Conservation (phyloP, 2,113 vertebrate genomes). For the Syngnathus scovelli region DNA sequence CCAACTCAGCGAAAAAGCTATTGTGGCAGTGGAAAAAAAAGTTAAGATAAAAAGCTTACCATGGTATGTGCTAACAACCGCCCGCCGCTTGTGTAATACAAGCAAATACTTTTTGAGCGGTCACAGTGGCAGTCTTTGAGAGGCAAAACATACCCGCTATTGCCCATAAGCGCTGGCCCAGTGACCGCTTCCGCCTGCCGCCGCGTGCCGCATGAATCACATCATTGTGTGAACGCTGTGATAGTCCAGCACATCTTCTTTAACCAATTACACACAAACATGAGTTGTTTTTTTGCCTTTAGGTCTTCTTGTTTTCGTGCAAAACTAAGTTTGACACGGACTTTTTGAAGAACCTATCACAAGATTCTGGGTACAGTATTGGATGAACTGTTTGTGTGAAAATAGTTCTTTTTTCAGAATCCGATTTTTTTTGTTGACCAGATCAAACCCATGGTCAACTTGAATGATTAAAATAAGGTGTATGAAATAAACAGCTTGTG, state of each 20-base stretch:
- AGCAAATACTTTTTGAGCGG: conserved; percentile 66
- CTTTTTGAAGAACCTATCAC: not conserved
- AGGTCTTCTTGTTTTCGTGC: not conserved
- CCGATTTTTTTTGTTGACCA: too few species aligned
- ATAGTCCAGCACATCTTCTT: not conserved
- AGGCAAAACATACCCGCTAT: conserved; percentile 20
- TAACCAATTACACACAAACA: not conserved
- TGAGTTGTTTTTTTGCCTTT: not conserved
- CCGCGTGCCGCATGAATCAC: not conserved
- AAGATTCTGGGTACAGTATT: not conserved
- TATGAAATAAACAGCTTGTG: too few species aligned
- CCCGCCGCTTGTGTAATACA: conserved; percentile 60
- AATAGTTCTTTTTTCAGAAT: not conserved
- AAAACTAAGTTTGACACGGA: too few species aligned
- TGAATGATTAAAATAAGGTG: too few species aligned
- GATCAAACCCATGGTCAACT: too few species aligned
- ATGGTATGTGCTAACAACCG: conserved; percentile 70
- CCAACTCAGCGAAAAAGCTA: conserved; percentile 71
- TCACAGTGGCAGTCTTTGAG: conserved; percentile 57
- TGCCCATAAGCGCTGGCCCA: conserved; percentile 21
- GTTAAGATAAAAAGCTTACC: conserved; percentile 71
- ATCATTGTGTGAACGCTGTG: not conserved
- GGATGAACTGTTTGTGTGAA: not conserved
- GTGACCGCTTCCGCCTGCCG: conserved; percentile 16
- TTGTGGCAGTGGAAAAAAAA: conserved; percentile 64